Base-by-base conservation (phyloP, 2,113 vertebrate genomes). In the Esox niger region DNA sequence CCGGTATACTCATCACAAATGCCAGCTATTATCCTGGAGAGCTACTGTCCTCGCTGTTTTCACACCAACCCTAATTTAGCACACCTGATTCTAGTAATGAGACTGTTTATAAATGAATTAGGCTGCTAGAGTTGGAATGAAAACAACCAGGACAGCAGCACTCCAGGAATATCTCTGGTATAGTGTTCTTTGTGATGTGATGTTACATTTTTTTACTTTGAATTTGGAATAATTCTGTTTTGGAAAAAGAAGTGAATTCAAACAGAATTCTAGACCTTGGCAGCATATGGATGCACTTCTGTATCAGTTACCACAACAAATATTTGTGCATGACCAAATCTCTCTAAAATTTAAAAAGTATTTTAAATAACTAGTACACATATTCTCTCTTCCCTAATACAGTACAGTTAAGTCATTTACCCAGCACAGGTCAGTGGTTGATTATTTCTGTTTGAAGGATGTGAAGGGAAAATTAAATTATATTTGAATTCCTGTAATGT, bases 401-500 rank as follows among this genome's bases (percentile, higher is more conserved):
- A 25, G 46, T 21, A 23, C n/a, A 6, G 47, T 52, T n/a, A 52
- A 52, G 38, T 43, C 38, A 43, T 43, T 43, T 4, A 43, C 3
- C 13, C 38, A 15, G 13, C 38, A 43, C 17, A 52, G 47, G 17
- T 52, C 47, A 52, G n/a, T 52, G 5, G 5, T 52, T n/a, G 20
- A 17, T 23, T 52, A 21, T 21, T 21, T 52, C 47, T 52, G 47
- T 27, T 55, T 68, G 17, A 67, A 83, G 71, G 68, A 62, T 66
- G 69, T 70, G 70, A 66, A 68, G 68, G 63, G 65, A 66, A 70
- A 61, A 67, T 46, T 20, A 62, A 52, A 65, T 69, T 71, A 61
- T 73, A 33, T 80, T 78, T 73, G 66, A 85, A 70, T 83, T 83
- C 75, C 73, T 84, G 77, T 85, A 86, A 79, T 91, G 88, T 91